Base-by-base conservation (phyloP, 1,140 invertebrate genomes). In the Lerema accius region DNA sequence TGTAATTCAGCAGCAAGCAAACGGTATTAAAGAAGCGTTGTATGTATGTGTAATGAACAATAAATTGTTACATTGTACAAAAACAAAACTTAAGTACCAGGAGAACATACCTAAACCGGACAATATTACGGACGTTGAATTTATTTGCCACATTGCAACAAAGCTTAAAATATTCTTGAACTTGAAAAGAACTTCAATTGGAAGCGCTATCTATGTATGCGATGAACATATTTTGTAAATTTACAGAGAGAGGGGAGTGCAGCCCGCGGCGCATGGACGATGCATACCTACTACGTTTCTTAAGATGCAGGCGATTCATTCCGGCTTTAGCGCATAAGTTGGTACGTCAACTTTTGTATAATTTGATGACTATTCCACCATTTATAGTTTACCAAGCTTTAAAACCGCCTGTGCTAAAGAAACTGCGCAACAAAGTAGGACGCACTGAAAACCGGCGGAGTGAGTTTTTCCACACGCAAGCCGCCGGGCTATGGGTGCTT, bases 221-320 rank as follows among this genome's bases (percentile, higher is more conserved):
- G n/a, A 48, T n/a, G 1, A 45, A 35, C 43, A 26, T 62, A 35
- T 51, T 59, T 62, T 23, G 19, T 43, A 76, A 61, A 76, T 65
- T 90, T 90, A 3, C 83, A 95, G 94, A 93, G 65, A 90, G 88
- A 69, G 94, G 93, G 1, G 92, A 95, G 67, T 94, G 94, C 63
- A 83, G 89, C 16, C 94, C 94, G 0, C 90, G 94, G 7, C 86
- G 94, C 35, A 94, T 92, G 76, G 96, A 97, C 76, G 95, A 96
- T 82, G 93, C 92, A 0, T 97, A 96, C 82, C 88, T 96, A 4
- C 84, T 96, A 3, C 89, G 95, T 62, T 97, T 96, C 83, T 91
- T 97, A 3, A 90, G 96, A 64, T 95, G 95, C 14, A 90, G 95
- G 55, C 93, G 94, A 69, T 96, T 95, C 81, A 94, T 95, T 81